phyloP scores from a whole-genome alignment of 2,113 vertebrate species.

The Paratilapia polleni region DNA sequence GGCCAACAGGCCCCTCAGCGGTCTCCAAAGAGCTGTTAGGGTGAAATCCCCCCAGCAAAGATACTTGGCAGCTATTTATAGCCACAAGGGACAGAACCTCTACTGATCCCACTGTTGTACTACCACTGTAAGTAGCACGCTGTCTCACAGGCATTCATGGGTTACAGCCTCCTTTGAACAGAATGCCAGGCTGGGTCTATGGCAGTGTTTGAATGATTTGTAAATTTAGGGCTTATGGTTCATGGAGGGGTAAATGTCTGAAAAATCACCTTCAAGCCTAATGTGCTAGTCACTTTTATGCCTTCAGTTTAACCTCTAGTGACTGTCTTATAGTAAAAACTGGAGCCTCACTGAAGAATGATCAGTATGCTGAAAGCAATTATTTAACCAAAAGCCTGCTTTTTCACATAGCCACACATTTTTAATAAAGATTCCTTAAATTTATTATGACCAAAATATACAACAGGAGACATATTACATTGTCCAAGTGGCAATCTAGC shows the following conservation, averaged over 20 bases:
- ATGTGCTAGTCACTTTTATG: not conserved
- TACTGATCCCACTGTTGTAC: conserved; percentile 47
- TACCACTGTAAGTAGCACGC: conserved; percentile 6
- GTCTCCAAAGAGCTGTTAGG: conserved; percentile 75
- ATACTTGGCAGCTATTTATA: conserved; percentile 68
- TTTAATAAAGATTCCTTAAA: not conserved
- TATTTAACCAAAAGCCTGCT: not conserved
- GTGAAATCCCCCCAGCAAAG: conserved; percentile 66
- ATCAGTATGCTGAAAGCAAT: not conserved
- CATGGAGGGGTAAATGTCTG: not conserved
- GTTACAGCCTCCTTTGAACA: not conserved
- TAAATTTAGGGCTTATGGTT: not conserved
- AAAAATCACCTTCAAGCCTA: not conserved
- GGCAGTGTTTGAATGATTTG: conserved; percentile 10
- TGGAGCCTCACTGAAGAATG: not conserved
- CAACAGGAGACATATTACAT: not conserved
- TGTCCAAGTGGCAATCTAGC: not conserved
- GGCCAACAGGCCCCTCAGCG: conserved; percentile 33
- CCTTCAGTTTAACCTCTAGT: not conserved
- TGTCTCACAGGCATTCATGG: conserved; percentile 1
- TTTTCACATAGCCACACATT: not conserved
- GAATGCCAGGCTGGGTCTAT: not conserved
- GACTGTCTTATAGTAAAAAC: not conserved
- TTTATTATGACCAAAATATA: not conserved
- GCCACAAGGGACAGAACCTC: conserved; percentile 52